phyloP scores from a whole-genome alignment of 2,113 vertebrate genomes.

The Megaceryle maxima region DNA sequence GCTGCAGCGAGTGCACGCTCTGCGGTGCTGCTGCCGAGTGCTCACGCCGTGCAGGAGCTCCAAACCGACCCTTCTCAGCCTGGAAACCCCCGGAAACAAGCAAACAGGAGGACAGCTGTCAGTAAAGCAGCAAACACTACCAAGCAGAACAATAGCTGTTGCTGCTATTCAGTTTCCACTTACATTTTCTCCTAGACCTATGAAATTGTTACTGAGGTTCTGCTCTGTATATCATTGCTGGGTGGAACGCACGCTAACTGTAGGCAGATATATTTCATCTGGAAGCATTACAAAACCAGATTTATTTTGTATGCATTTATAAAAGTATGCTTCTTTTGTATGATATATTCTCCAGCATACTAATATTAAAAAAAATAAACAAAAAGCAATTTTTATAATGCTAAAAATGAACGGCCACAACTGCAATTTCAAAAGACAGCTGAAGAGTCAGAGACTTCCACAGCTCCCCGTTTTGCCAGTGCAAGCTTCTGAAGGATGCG shows the following conservation, averaged over 20 bases:
- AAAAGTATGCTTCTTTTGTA: background rate
- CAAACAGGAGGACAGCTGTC: background rate
- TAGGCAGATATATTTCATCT: background rate
- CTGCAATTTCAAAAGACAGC: background rate
- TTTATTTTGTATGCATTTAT: background rate
- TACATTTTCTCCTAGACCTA: background rate
- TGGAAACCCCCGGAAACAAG: background rate
- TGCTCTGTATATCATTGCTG: background rate
- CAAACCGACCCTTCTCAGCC: background rate
- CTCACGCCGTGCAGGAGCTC: background rate
- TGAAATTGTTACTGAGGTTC: background rate
- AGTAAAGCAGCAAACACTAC: background rate
- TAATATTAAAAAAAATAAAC: background rate
- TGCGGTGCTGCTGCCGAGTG: background rate
- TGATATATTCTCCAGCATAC: too few species aligned
- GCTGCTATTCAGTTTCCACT: background rate
- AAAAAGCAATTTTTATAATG: background rate
- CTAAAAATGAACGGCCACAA: background rate
- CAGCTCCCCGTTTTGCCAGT: background rate
- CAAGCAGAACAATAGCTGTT: background rate
- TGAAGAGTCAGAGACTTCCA: background rate
- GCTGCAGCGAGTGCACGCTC: rapidly evolving
- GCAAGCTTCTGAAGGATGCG: background rate
- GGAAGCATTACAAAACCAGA: background rate
- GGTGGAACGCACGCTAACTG: background rate